Evolutionary conservation across 2,797 vertebrate genomes (phyloP).

Genomic region (Gallirallus australis): DNA sequence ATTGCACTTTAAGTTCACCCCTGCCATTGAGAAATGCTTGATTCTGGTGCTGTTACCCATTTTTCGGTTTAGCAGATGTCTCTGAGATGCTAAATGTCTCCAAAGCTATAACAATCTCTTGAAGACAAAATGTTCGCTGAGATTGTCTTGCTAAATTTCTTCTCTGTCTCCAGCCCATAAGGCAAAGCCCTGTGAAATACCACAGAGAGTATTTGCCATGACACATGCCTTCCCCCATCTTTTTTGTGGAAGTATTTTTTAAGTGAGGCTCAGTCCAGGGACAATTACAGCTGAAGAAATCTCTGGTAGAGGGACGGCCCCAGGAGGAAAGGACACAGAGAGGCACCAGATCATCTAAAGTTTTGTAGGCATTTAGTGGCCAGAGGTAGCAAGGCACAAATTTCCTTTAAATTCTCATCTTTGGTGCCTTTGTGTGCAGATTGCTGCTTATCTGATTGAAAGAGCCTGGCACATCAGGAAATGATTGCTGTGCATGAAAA

Average conservation of each 20-base stretch:
- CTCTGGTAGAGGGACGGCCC: neutral
- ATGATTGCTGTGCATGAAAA: neutral
- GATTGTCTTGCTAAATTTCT: neutral
- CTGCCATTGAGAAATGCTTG: neutral
- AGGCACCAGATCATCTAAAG: neutral
- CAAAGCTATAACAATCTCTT: neutral
- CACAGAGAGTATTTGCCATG: neutral
- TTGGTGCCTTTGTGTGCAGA: neutral
- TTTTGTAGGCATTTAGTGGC: neutral
- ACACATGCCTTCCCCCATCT: neutral
- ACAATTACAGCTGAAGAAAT: neutral
- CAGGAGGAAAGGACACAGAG: neutral
- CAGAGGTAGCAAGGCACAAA: neutral
- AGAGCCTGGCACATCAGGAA: neutral
- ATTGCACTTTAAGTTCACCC: neutral
- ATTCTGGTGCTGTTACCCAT: neutral
- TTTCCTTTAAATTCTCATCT: neutral
- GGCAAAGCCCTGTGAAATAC: neutral
- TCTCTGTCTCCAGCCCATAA: neutral
- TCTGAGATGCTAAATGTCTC: constrained; percentile 10
- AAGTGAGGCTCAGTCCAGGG: neutral
- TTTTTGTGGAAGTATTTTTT: neutral
- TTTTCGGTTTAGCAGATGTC: constrained; percentile 19
- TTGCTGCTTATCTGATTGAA: neutral
- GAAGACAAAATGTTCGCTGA: neutral